These are phyloP conservation scores for Neoseiulus cucumeris DNA, from an alignment of 1,140 invertebrate species.

Conservation along the genomic window DNA sequence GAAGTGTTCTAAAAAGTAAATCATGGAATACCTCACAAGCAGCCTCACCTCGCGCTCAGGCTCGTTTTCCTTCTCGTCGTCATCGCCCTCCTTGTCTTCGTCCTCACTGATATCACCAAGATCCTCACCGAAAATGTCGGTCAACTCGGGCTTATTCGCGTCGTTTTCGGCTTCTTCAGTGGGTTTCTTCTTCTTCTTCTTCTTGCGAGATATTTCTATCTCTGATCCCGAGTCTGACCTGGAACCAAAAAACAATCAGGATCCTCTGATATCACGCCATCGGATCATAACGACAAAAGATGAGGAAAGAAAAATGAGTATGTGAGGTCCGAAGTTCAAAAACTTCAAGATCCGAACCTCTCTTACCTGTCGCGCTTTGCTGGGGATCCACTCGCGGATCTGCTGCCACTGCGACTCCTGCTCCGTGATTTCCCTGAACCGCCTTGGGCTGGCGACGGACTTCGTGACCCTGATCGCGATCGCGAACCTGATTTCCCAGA, in stretches of 20 bases:
- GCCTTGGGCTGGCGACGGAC: too few species aligned
- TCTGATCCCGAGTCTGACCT: background rate
- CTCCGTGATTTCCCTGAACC: too few species aligned
- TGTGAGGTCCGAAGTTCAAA: too few species aligned
- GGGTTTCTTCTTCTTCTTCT: background rate
- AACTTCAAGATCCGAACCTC: too few species aligned
- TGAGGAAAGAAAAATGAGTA: too few species aligned
- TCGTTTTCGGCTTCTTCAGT: background rate
- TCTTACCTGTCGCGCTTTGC: too few species aligned
- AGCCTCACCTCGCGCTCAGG: constrained; percentile 30
- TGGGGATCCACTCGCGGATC: too few species aligned
- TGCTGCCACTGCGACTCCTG: too few species aligned
- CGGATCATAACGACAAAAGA: too few species aligned
- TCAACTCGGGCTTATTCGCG: background rate
- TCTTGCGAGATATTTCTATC: background rate
- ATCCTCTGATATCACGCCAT: too few species aligned
- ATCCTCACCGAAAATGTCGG: constrained; percentile 75
- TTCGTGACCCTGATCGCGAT: background rate
- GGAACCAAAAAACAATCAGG: background rate
- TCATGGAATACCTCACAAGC: constrained; percentile 11
- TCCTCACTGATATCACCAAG: constrained; percentile 55
- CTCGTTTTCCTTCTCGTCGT: constrained; percentile 23
- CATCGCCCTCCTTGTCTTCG: constrained; percentile 27
- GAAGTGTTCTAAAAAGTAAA: constrained; percentile 27
- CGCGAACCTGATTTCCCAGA: background rate